These are phyloP conservation scores for Lamprotornis superbus DNA, from an alignment of 2,113 vertebrate genomes.

Conservation along the genomic window DNA sequence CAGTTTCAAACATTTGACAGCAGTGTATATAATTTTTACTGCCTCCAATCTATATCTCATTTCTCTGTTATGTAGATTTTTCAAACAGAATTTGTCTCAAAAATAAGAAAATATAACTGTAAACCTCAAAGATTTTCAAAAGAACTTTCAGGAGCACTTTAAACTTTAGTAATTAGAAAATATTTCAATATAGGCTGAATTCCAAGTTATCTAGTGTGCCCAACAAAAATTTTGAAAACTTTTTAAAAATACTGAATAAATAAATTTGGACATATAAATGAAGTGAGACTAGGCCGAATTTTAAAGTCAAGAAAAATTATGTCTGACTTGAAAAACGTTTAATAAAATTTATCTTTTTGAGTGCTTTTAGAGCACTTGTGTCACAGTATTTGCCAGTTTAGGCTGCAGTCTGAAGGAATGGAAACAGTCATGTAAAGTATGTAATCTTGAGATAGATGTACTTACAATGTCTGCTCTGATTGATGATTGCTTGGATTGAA, in stretches of 20 bases:
- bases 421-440: neutral
- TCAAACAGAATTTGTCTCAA: neutral
- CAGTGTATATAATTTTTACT: neutral
- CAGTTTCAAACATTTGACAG: neutral
- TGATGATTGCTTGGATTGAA: constrained; percentile 96
- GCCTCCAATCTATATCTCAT: neutral
- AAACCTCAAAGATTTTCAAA: neutral
- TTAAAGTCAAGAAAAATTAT: neutral
- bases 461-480: constrained; percentile 94
- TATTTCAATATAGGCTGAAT: neutral
- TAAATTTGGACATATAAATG: neutral
- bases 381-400: neutral
- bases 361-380: neutral
- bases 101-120: neutral
- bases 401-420: neutral
- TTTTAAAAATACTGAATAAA: neutral
- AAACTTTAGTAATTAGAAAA: neutral
- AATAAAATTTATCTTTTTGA: neutral
- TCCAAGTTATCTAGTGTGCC: neutral
- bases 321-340: neutral
- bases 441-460: constrained; percentile 5
- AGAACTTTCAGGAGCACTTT: neutral
- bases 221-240: neutral
- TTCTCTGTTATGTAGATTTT: neutral
- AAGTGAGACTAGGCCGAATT: neutral